Conservation (phyloP, 2,888 invertebrate genomes). For the Apamea anceps region DNA sequence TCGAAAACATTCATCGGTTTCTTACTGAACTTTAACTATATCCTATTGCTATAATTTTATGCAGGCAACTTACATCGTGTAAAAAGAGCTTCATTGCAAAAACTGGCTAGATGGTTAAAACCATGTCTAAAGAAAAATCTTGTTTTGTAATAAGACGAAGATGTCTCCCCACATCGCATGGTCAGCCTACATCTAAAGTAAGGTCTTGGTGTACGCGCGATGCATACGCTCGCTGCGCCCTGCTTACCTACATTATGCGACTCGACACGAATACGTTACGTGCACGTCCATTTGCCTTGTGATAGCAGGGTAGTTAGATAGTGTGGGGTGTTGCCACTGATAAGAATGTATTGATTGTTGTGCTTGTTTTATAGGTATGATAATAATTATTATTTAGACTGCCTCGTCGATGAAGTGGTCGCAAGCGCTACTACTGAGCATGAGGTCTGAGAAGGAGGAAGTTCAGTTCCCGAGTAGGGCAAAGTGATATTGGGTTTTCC, state of each 20-base stretch:
- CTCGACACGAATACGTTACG: conserved; percentile 34
- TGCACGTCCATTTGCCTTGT: conserved; percentile 28
- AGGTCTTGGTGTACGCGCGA: conserved; percentile 54
- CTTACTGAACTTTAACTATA: too few species aligned
- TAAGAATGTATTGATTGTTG: conserved; percentile 26
- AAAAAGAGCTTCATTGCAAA: background rate
- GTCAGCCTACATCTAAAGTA: conserved; percentile 45
- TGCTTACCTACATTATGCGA: conserved; percentile 53
- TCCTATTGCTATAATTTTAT: background rate
- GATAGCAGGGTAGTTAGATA: conserved; percentile 8
- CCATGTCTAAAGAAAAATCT: too few species aligned
- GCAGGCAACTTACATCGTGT: background rate
- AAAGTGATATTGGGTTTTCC: too few species aligned
- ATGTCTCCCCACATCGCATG: background rate
- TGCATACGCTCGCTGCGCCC: conserved; percentile 56
- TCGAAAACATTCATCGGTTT: too few species aligned
- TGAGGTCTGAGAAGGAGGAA: too few species aligned
- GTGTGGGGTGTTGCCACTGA: background rate
- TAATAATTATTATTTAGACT: too few species aligned
- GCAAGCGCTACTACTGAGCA: too few species aligned
- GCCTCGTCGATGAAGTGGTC: too few species aligned
- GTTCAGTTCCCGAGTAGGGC: too few species aligned
- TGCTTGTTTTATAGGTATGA: background rate
- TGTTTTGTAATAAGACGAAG: background rate
- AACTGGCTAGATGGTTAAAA: background rate